Conservation (phyloP, 2,797 vertebrate species). For the Sebastes vulpes region DNA sequence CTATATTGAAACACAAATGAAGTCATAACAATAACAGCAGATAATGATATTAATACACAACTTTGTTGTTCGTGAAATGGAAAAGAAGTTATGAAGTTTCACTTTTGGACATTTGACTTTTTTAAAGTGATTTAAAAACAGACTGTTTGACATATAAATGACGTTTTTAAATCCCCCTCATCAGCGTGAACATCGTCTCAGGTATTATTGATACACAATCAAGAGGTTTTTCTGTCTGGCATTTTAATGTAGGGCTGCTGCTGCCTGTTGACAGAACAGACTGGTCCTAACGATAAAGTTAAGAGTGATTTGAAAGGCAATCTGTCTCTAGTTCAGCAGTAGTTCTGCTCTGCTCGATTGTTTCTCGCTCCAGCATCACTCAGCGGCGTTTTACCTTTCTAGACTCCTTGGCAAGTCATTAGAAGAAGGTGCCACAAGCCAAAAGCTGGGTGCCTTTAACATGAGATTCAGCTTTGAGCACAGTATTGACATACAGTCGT, state of each 20-base stretch:
- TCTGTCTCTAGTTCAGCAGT: constrained; percentile 28
- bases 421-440: constrained; percentile 20
- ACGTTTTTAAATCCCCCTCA: neutral
- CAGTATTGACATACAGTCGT: constrained; percentile 31
- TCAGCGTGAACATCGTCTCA: neutral
- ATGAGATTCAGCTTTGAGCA: constrained; percentile 13
- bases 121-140: neutral
- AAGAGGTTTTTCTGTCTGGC: constrained; percentile 4
- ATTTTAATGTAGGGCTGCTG: constrained; percentile 15
- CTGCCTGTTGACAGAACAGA: constrained; percentile 7
- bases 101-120: neutral
- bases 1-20: neutral
- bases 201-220: neutral
- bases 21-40: neutral
- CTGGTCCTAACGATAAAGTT: constrained; percentile 3
- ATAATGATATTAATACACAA: neutral
- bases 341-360: constrained; percentile 9
- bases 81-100: neutral
- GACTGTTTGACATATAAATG: neutral
- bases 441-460: constrained; percentile 29
- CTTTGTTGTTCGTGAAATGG: neutral
- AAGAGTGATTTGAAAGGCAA: constrained; percentile 46
- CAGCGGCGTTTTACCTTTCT: constrained; percentile 34
- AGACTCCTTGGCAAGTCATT: constrained; percentile 43
- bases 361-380: constrained; percentile 27